Conservation (phyloP, 2,888 invertebrate genomes). For the Drosophila aldrichi region DNA sequence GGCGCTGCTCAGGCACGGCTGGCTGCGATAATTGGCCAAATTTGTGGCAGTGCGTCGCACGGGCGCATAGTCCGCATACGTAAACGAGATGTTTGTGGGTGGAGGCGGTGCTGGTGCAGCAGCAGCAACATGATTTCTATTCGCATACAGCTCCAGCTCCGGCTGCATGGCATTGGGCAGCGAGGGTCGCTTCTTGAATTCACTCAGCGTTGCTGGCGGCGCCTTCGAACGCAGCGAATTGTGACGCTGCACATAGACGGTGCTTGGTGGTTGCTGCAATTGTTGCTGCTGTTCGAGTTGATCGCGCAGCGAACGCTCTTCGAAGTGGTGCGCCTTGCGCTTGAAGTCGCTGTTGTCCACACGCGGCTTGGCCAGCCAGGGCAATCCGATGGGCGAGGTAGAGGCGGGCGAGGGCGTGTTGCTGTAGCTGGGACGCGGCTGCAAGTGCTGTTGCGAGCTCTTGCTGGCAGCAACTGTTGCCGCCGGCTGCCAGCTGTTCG, state of each 20-base stretch:
- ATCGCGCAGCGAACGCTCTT: constrained; percentile 83
- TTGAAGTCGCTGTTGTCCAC: constrained; percentile 86
- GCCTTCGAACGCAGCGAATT: constrained; percentile 78
- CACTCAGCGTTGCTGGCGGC: constrained; percentile 57
- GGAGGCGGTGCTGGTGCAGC: constrained; percentile 61
- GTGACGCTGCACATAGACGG: constrained; percentile 76
- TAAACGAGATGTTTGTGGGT: constrained; percentile 81
- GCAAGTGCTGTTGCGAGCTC: constrained; percentile 39
- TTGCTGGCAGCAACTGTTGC: constrained; percentile 13
- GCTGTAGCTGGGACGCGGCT: constrained; percentile 42
- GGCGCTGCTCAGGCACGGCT: constrained; percentile 86
- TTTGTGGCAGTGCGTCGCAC: constrained; percentile 36
- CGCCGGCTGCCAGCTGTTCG: constrained; percentile 10
- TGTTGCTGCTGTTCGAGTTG: constrained; percentile 60
- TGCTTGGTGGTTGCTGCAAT: constrained; percentile 15
- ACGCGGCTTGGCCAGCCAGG: constrained; percentile 86
- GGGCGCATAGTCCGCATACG: constrained; percentile 74
- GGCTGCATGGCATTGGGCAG: constrained; percentile 83
- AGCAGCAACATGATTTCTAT: neutral
- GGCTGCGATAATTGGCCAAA: constrained; percentile 71
- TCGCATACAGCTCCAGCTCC: constrained; percentile 23
- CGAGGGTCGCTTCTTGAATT: constrained; percentile 83
- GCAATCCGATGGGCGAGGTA: constrained; percentile 81
- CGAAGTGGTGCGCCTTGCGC: constrained; percentile 87
- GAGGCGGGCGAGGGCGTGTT: constrained; percentile 81